Base-by-base conservation (phyloP, 2,113 vertebrate species). In the Callionymus lyra region DNA sequence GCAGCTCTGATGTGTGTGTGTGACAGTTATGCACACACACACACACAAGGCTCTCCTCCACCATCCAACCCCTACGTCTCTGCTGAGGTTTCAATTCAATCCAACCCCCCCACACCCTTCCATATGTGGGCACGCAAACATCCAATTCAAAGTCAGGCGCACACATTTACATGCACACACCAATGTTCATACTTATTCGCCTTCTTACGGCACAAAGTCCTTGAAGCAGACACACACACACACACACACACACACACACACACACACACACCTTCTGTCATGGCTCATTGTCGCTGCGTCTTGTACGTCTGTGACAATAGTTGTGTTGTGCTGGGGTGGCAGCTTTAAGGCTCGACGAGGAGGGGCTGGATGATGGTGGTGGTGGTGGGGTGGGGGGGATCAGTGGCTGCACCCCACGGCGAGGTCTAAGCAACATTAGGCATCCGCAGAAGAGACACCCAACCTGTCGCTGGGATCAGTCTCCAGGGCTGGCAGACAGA, bases 211-310 rank as follows among this genome's bases (percentile, higher is more conserved):
- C 51, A 53, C 16, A 44, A 63, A 62, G 47, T 56, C 59, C 59
- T 69, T 67, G 55, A 76, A 70, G 42, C 51, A 63, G 34, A 44
- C 56, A 63, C 46, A 31, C 47, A 40, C 53, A 50, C 65, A 39
- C 59, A 46, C 37, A 50, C 12, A 34, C 37, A 60, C 41, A 54
- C 57, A 42, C 41, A 39, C 56, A 16, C 39, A 32, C 36, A 18
- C 12, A 10, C 31, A 12, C 48, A 2, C 18, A 9, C 6, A 19
- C 44, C 14, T 6, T 46, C 59, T 61, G 50, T 54, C 65, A 52
- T 31, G 77, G 76, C 82, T 85, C 85, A 71, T 74, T 84, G 83
- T 88, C 85, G 85, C 85, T 86, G 84, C 86, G 85, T 82, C 86
- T 85, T 82, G 85, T 83, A 34, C 56, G 59, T 70, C 64, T 66